phyloP scores from a whole-genome alignment of 2,888 invertebrate species.

The Galerucella calmariensis region DNA sequence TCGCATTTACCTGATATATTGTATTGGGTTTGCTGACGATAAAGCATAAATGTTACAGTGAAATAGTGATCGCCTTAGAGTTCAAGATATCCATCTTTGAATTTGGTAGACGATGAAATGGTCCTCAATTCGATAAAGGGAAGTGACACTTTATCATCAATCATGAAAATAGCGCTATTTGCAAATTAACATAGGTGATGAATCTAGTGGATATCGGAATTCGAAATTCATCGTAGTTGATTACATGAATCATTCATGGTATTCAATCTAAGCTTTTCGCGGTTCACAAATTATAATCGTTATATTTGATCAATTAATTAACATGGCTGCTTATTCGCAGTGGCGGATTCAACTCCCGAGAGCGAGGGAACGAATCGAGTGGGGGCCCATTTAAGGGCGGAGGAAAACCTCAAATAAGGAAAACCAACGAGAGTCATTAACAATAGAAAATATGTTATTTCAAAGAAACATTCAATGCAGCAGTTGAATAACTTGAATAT shows the following conservation, averaged over 20 bases:
- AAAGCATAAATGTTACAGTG: background rate
- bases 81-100: background rate
- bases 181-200: slow-evolving; percentile 5
- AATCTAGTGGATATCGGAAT: background rate
- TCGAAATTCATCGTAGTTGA: background rate
- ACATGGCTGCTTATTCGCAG: too few species aligned
- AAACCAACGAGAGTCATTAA: too few species aligned
- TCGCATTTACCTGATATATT: background rate
- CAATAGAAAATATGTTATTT: too few species aligned
- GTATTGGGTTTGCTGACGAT: background rate
- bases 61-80: background rate
- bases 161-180: slow-evolving; percentile 2
- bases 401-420: too few species aligned
- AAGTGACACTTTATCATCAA: background rate
- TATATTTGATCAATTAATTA: too few species aligned
- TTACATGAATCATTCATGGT: background rate
- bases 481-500: too few species aligned
- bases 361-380: too few species aligned
- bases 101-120: background rate
- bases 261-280: background rate
- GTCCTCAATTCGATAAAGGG: background rate
- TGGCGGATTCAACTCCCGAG: too few species aligned
- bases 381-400: too few species aligned
- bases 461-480: too few species aligned
- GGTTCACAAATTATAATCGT: too few species aligned